Percentiles rank a stretch among this genome's conserved stretches.
phyloP scores from a whole-genome alignment of 2,888 invertebrate species.

The Escarpia spicata region DNA sequence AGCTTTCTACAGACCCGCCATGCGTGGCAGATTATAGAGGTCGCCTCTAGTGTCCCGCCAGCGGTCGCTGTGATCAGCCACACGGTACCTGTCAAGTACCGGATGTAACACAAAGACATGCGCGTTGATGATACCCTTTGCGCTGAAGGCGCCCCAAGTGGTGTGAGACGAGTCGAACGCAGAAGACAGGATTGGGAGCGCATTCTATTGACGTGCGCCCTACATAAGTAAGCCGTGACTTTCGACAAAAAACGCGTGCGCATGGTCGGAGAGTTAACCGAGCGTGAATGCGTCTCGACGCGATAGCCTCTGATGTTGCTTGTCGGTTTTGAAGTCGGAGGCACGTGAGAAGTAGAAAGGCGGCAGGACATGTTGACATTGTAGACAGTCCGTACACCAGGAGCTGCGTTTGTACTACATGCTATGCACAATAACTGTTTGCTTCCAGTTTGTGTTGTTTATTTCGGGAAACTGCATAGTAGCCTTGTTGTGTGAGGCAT shows the following conservation, averaged over 20 bases:
- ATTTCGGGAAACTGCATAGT: too few species aligned
- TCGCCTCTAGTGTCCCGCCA: background rate
- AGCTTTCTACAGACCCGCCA: background rate
- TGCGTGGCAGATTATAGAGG: background rate
- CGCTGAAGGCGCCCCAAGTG: background rate
- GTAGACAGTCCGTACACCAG: background rate
- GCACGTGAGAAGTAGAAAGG: background rate
- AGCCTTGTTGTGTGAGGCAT: too few species aligned
- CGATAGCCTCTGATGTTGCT: background rate
- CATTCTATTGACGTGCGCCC: background rate
- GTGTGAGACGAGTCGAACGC: background rate
- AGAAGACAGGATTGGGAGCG: background rate
- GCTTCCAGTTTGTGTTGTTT: too few species aligned
- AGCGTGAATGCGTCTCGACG: background rate
- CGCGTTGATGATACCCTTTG: background rate
- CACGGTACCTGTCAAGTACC: background rate
- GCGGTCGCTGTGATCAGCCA: constrained; percentile 6
- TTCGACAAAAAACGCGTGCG: background rate
- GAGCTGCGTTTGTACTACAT: background rate
- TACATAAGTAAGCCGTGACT: background rate
- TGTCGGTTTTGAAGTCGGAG: background rate
- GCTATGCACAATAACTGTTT: background rate
- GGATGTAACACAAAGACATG: background rate
- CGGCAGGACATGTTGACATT: background rate
- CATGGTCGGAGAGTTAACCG: background rate